Base-by-base conservation (phyloP, 2,888 invertebrate genomes). In the Cheilosia urbana region DNA sequence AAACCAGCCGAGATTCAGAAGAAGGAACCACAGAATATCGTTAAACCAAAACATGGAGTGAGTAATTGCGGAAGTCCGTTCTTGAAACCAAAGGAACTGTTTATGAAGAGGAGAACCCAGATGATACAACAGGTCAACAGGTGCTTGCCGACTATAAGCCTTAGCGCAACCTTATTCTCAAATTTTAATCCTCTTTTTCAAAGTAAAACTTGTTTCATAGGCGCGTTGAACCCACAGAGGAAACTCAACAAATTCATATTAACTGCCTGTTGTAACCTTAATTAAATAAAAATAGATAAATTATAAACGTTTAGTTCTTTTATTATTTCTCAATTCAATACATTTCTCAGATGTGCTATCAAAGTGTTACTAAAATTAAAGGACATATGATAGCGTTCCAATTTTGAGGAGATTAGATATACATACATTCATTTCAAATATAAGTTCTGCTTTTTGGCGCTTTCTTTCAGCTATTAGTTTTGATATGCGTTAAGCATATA, bases 71-170 rank as follows among this genome's bases (percentile, higher is more conserved):
- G 60, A 15, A 71, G 62, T 9, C 15, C 24, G 5, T 51, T 85
- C 0, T 81, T 65, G 40, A 85, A 62, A 21, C 85, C 85, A 21
- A 81, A 77, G 34, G 85, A 85, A 3, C 17, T 85, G 19, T 81
- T 72, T 37, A 40, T 85, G 37, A 81, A 77, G 57, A 76, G 42
- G 47, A 80, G 62, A 6, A 81, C 80, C 3, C 37, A 57, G 51
- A 2, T 72, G 37, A 76, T 85, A 19, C 47, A n/a, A n/a, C n/a
- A n/a, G n/a, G n/a, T n/a, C n/a, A 72, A 76, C 58, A 85, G 76
- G 85, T 77, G 53, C 30, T 84, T 45, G 66, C 79, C 21, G 79
- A 47, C 11, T 47, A 79, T 69, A 69, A 84, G 19, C 69, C 79
- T 63, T 79, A 53, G 58, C 30, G 6, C 34, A 51, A 34, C 13